These are phyloP conservation scores for Dione vanillae DNA, from an alignment of 2,888 invertebrate genomes.

Conservation along the genomic window DNA sequence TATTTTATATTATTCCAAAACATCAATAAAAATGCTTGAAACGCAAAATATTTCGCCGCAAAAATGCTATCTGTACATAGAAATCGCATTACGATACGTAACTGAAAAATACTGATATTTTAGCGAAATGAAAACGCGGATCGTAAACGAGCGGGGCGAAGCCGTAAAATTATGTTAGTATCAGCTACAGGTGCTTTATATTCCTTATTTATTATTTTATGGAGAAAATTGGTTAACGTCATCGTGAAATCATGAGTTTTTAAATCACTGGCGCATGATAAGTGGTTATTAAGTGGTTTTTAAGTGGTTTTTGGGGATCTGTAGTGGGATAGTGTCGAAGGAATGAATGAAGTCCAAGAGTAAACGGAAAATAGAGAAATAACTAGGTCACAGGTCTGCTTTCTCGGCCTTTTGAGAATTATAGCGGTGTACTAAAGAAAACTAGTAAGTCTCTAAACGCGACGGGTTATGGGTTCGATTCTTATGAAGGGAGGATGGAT, in stretches of 20 bases:
- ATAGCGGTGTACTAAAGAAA: no score
- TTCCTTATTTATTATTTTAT: constrained; percentile 38
- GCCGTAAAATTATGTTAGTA: constrained; percentile 42
- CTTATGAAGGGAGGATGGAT: no score
- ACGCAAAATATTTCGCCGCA: neutral
- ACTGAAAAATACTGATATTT: constrained; percentile 31
- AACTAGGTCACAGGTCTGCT: no score
- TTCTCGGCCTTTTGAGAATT: no score
- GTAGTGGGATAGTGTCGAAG: no score
- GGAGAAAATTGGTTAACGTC: constrained; percentile 19
- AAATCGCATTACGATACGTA: constrained; percentile 10
- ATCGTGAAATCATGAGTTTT: no score
- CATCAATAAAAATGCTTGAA: neutral
- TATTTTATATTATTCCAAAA: neutral
- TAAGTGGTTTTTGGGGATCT: neutral
- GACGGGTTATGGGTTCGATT: no score
- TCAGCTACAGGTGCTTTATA: constrained; percentile 40
- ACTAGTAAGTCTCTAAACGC: no score
- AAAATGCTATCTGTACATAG: constrained; percentile 13
- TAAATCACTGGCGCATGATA: no score
- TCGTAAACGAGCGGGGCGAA: constrained; percentile 32
- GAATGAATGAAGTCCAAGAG: no score
- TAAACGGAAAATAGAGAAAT: no score
- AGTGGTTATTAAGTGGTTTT: no score
- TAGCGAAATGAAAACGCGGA: constrained; percentile 37